These are phyloP conservation scores for Nasalis larvatus DNA, from an alignment of 2,113 vertebrate species.

Conservation along the genomic window DNA sequence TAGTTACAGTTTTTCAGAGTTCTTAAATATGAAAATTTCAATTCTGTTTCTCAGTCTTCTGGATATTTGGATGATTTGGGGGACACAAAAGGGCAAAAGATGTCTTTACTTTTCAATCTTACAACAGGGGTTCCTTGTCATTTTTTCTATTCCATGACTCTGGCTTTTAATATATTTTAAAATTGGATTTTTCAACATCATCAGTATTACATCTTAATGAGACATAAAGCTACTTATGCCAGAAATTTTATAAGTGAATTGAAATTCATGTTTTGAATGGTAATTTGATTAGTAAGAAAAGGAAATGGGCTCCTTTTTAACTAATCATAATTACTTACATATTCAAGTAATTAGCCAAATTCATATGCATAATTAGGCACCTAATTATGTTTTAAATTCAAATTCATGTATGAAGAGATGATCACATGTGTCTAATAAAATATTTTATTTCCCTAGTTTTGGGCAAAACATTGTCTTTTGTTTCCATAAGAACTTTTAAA, in stretches of 20 bases:
- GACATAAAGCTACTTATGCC: not conserved
- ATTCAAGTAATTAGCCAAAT: conserved; percentile 48
- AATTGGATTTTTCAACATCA: conserved; percentile 15
- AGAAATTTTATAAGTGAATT: not conserved
- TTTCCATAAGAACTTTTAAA: conserved; percentile 51
- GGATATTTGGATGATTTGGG: not conserved
- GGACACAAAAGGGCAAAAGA: not conserved
- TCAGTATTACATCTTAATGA: conserved; percentile 18
- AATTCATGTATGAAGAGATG: not conserved
- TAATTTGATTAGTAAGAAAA: conserved; percentile 25
- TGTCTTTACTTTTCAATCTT: not conserved
- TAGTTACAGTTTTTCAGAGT: not conserved
- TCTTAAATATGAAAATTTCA: not conserved
- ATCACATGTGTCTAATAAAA: not conserved
- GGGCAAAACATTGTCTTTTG: conserved; percentile 27
- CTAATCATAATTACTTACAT: conserved; percentile 27
- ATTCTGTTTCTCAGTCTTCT: not conserved
- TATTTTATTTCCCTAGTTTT: not conserved
- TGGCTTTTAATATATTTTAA: not conserved
- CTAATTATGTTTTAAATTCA: conserved; percentile 49
- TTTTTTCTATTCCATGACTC: not conserved
- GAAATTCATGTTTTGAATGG: conserved; percentile 23
- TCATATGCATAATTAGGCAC: not conserved
- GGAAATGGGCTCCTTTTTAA: not conserved
- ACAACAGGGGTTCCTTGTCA: not conserved